Percentiles rank a stretch among this genome's conserved stretches.
These are phyloP conservation scores for Neosilurus hyrtlii DNA, from an alignment of 2,797 vertebrate species.

Conservation along the genomic window DNA sequence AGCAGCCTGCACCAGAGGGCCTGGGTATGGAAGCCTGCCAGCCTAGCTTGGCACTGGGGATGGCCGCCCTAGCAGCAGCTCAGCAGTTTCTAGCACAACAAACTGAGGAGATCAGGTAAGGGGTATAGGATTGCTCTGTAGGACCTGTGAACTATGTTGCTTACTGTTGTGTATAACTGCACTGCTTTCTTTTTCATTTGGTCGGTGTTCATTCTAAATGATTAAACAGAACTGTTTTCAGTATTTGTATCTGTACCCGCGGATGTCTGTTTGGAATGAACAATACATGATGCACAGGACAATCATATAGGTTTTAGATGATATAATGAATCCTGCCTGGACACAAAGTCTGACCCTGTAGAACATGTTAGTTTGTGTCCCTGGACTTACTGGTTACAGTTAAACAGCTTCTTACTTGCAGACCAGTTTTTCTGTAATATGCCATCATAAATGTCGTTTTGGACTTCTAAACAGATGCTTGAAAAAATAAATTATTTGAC, in stretches of 20 bases:
- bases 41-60: conserved; percentile 72
- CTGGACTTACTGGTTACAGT: not conserved
- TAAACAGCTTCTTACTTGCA: not conserved
- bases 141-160: not conserved
- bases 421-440: not conserved
- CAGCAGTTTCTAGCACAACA: conserved; percentile 81
- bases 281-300: not conserved
- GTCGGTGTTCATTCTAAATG: not conserved
- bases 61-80: conserved; percentile 72
- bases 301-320: not conserved
- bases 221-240: not conserved
- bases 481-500: conserved; percentile 2
- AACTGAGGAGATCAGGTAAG: conserved; percentile 91
- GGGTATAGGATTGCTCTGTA: conserved; percentile 13
- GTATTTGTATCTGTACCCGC: not conserved
- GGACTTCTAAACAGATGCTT: not conserved
- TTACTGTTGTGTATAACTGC: not conserved
- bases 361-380: not conserved
- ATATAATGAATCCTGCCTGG: not conserved
- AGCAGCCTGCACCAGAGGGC: conserved; percentile 64
- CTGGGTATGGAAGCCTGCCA: conserved; percentile 74
- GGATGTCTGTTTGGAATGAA: not conserved
- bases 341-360: not conserved
- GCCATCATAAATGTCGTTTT: not conserved
- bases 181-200: not conserved